phyloP scores from a whole-genome alignment of 2,888 invertebrate genomes.

The Achlya flavicornis region DNA sequence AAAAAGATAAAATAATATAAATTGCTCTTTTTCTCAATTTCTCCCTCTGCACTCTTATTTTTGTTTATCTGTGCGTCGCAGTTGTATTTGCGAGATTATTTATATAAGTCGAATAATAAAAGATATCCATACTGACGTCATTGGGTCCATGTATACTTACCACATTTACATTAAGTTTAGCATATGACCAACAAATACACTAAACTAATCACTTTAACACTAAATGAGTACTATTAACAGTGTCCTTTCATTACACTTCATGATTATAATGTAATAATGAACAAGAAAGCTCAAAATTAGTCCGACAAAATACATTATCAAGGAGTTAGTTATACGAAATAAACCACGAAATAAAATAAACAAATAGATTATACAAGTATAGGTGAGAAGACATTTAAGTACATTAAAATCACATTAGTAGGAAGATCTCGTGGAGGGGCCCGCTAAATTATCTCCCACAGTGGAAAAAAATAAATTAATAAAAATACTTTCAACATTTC shows the following conservation, averaged over 20 bases:
- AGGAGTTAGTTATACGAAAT: not conserved
- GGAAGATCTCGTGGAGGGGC: conserved; percentile 65
- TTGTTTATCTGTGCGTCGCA: conserved; percentile 39
- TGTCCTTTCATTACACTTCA: too few relatives aligned
- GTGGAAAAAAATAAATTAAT: conserved; percentile 77
- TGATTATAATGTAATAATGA: too few relatives aligned
- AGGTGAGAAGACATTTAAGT: conserved; percentile 73
- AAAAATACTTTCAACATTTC: conserved; percentile 64
- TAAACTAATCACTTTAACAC: too few relatives aligned
- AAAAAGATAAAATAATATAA: conserved; percentile 83
- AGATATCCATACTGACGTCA: not conserved
- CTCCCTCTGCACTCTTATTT: conserved; percentile 44
- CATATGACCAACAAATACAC: too few relatives aligned
- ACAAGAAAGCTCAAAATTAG: not conserved
- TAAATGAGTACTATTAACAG: too few relatives aligned
- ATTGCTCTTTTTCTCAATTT: conserved; percentile 64
- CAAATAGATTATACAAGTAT: conserved; percentile 70
- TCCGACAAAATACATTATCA: not conserved
- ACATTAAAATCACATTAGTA: conserved; percentile 84
- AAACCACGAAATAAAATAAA: conserved; percentile 35
- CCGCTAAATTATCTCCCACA: conserved; percentile 70
- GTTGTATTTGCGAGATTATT: conserved; percentile 8
- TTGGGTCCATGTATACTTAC: not conserved
- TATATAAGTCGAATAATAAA: not conserved
- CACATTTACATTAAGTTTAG: too few relatives aligned